Percentiles rank a stretch among this genome's conserved stretches.
These are phyloP conservation scores for Hypocryptadius cinnamomeus DNA, from an alignment of 2,113 vertebrate genomes.

Conservation along the genomic window DNA sequence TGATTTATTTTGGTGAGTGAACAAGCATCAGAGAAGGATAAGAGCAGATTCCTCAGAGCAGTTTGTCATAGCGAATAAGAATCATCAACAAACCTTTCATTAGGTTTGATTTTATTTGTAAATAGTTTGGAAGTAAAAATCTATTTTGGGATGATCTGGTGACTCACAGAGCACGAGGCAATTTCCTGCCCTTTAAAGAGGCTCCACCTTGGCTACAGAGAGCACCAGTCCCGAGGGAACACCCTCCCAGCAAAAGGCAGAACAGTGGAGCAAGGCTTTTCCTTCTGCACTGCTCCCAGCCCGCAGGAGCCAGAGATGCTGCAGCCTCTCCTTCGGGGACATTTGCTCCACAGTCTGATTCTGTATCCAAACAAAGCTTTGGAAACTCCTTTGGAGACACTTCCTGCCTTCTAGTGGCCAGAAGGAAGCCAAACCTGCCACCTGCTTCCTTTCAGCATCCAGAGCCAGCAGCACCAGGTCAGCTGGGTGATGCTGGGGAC, in stretches of 20 bases:
- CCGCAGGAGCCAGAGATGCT: neutral
- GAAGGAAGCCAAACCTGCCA: neutral
- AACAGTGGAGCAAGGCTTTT: neutral
- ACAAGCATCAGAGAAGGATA: neutral
- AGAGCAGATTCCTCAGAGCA: neutral
- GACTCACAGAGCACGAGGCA: slow-evolving; percentile 28
- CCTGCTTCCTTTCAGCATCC: neutral
- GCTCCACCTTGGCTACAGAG: neutral
- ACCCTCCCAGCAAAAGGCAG: neutral
- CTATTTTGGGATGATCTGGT: slow-evolving; percentile 22
- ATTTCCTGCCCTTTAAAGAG: neutral
- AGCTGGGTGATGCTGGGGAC: neutral
- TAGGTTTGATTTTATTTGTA: slow-evolving; percentile 39
- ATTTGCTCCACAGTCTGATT: neutral
- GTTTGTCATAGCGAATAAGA: neutral
- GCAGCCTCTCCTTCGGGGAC: neutral
- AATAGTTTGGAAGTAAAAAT: slow-evolving; percentile 17
- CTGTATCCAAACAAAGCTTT: neutral
- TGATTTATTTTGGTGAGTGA: neutral
- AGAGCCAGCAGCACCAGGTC: neutral
- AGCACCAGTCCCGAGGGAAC: neutral
- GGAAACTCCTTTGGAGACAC: neutral
- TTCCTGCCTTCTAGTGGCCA: neutral
- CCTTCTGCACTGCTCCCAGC: neutral
- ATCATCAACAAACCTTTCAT: neutral